Evolutionary conservation across 2,113 vertebrate genomes (phyloP).

Genomic region (Paramisgurnus dabryanus): DNA sequence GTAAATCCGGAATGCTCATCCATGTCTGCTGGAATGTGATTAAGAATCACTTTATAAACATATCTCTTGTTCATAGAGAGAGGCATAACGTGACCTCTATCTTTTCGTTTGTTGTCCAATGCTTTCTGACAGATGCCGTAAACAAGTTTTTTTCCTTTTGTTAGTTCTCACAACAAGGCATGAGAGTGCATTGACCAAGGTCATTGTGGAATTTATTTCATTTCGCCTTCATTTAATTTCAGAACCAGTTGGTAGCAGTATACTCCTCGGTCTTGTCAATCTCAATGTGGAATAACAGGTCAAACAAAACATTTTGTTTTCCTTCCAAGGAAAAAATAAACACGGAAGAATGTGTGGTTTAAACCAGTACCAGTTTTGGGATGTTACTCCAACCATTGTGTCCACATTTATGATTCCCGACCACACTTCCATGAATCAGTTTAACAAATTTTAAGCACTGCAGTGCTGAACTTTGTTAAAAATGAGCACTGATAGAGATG

Average conservation of each 20-base stretch:
- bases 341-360: slow-evolving; percentile 42
- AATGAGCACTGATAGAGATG: slow-evolving; percentile 25
- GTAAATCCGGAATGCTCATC: slow-evolving; percentile 61
- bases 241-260: slow-evolving; percentile 36
- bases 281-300: slow-evolving; percentile 8
- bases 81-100: not conserved
- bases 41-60: slow-evolving; percentile 28
- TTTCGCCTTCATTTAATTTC: slow-evolving; percentile 44
- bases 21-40: slow-evolving; percentile 63
- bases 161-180: slow-evolving; percentile 46
- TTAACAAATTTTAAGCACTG: not conserved
- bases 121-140: slow-evolving; percentile 40
- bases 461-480: slow-evolving; percentile 12
- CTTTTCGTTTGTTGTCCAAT: slow-evolving; percentile 25
- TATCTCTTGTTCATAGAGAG: slow-evolving; percentile 8
- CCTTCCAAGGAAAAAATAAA: slow-evolving; percentile 22
- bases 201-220: slow-evolving; percentile 58
- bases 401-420: not conserved
- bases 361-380: slow-evolving; percentile 15
- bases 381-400: slow-evolving; percentile 4
- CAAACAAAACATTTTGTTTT: slow-evolving; percentile 22
- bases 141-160: slow-evolving; percentile 54
- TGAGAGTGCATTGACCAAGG: slow-evolving; percentile 45
- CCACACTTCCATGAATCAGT: slow-evolving; percentile 36
- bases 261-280: slow-evolving; percentile 8